Conservation (phyloP, 1,140 invertebrate genomes). For the Diploscapter pachys region DNA sequence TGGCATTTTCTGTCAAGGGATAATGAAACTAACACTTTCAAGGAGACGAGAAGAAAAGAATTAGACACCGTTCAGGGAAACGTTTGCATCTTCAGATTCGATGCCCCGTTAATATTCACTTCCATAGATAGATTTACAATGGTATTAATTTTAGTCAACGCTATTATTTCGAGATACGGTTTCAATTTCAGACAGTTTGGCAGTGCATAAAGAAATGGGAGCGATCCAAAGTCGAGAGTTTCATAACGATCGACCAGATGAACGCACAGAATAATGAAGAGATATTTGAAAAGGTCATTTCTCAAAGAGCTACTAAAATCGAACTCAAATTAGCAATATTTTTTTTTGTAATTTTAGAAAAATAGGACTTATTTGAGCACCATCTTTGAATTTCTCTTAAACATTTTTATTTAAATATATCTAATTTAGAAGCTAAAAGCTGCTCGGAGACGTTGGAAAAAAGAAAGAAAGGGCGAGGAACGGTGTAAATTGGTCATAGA, state of each 20-base stretch:
- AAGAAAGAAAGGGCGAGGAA: constrained; percentile 22
- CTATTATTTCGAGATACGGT: no score
- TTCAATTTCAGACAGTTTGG: constrained; percentile 2
- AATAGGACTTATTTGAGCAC: no score
- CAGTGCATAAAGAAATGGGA: constrained; percentile 32
- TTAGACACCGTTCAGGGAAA: constrained; percentile 43
- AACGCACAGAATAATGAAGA: constrained; percentile 23
- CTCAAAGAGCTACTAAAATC: not conserved
- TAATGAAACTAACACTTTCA: constrained; percentile 39
- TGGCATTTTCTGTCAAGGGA: constrained; percentile 51
- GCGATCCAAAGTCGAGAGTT: constrained; percentile 27
- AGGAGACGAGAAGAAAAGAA: constrained; percentile 47
- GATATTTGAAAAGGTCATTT: constrained; percentile 21
- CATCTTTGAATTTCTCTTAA: not conserved
- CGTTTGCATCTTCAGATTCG: constrained; percentile 53
- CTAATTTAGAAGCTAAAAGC: constrained; percentile 26
- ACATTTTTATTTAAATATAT: not conserved
- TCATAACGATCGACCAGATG: constrained; percentile 32
- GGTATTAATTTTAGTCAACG: not conserved
- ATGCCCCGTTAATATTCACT: constrained; percentile 55
- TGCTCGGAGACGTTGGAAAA: constrained; percentile 27
- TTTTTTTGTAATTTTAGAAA: no score
- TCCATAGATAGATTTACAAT: constrained; percentile 50
- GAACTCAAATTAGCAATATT: not conserved
- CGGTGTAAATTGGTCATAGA: constrained; percentile 48